Base-by-base conservation (phyloP, 2,797 vertebrate species). In the Ctenosaura bakeri region DNA sequence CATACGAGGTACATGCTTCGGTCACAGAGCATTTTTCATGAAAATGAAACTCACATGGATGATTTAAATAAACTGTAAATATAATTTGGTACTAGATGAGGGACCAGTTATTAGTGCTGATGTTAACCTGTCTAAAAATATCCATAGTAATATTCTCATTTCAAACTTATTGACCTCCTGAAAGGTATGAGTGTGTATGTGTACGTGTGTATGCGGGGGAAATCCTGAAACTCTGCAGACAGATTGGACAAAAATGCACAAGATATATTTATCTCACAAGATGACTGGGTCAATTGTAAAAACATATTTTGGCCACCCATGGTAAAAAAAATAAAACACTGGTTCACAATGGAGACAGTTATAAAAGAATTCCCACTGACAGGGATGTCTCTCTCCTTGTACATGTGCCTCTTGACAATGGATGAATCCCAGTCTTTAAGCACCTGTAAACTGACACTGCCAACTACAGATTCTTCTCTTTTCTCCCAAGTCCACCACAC, bases 381-480 rank as follows among this genome's bases (percentile, higher is more conserved):
- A 96, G 94, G 90, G 89, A 91, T 94, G 95, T 95, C 88, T 93
- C 85, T 79, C 64, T 9, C 0, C 0, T 54, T 73, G 13, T 20
- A 88, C 78, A 92, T 93, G 92, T 93, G 94, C 85, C 13, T 2
- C 59, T 83, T 38, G 50, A 96, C 94, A 96, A 94, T 91, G 82
- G 92, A 96, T 92, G 95, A 94, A 94, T 96, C 91, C 90, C 89
- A 91, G 86, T 95, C 91, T 94, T 92, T 92, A 92, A 93, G 95
- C 97, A 97, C 97, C 97, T 97, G 97, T 96, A 96, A 96, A 95
- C 94, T 94, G 93, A 94, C 89, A 95, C 95, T 90, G 93, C 93
- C 83, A 93, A 93, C 93, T 93, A 96, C 86, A 84, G 88, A 93
- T 96, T 95, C 85, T 92, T 95, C 91, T 89, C 71, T 92, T 92